Conservation (phyloP, 1,140 invertebrate genomes). For the Scaptomyza montana region DNA sequence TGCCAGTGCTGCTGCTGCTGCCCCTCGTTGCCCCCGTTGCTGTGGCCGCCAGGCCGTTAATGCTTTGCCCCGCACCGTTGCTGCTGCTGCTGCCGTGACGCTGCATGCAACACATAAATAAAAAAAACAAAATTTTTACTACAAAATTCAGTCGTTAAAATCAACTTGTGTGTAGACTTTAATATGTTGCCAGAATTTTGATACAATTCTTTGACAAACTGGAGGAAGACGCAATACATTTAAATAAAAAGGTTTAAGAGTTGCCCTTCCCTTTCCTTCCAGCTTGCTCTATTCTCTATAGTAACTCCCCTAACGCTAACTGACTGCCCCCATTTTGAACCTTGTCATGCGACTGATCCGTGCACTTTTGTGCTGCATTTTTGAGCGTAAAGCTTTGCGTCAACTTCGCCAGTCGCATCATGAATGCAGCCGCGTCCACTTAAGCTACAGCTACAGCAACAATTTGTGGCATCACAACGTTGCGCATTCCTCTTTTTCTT, state of each 20-base stretch:
- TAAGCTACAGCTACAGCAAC: constrained; percentile 29
- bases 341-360: constrained; percentile 61
- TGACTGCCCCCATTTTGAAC: constrained; percentile 27
- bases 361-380: constrained; percentile 63
- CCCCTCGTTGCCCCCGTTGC: constrained; percentile 51
- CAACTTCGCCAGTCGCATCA: constrained; percentile 78
- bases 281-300: background rate
- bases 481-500: background rate
- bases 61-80: constrained; percentile 27
- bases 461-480: constrained; percentile 17
- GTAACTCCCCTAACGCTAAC: background rate
- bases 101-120: constrained; percentile 23
- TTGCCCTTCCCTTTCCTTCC: background rate
- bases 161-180: background rate
- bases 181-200: background rate
- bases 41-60: constrained; percentile 71
- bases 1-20: constrained; percentile 31
- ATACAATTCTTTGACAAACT: too few species aligned
- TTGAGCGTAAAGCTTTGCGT: constrained; percentile 67
- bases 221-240: too few species aligned
- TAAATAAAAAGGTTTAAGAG: too few species aligned
- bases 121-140: background rate
- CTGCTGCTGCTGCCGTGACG: constrained; percentile 64
- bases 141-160: background rate
- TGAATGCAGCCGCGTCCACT: constrained; percentile 52